phyloP scores from a whole-genome alignment of 2,113 vertebrate genomes.

The Oenanthe oenanthe region DNA sequence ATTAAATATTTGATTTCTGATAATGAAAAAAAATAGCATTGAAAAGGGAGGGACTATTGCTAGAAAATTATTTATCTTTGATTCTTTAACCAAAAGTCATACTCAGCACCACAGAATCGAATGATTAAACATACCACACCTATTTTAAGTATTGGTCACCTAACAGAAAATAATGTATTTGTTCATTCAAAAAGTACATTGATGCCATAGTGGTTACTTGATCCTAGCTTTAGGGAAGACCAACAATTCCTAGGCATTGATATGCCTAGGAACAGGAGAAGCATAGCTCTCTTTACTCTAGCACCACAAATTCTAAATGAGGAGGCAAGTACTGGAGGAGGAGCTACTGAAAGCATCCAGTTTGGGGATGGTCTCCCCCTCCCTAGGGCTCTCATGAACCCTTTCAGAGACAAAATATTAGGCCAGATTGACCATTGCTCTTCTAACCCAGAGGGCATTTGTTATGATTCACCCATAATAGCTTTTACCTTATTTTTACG shows the following conservation, averaged over 20 bases:
- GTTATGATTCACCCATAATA: neutral
- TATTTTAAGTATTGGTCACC: neutral
- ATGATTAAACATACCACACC: neutral
- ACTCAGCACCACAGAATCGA: neutral
- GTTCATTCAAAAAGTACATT: neutral
- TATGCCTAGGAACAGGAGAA: neutral
- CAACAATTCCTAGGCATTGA: neutral
- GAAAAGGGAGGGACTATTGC: neutral
- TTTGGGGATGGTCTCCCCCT: neutral
- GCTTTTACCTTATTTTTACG: neutral
- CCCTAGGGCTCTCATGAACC: neutral
- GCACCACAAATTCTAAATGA: neutral
- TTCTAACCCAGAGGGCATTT: neutral
- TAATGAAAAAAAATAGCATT: neutral
- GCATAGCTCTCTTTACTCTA: neutral
- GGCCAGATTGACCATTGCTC: rapidly evolving
- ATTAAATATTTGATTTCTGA: neutral
- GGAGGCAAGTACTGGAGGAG: rapidly evolving
- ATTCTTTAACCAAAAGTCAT: neutral
- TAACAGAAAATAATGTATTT: neutral
- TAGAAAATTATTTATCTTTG: neutral
- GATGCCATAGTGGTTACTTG: neutral
- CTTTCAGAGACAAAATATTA: neutral
- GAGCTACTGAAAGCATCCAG: neutral
- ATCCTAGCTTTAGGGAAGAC: neutral